Percentiles rank a stretch among this genome's conserved stretches.
phyloP scores from a whole-genome alignment of 2,113 vertebrate genomes.

The Peromyscus maniculatus region DNA sequence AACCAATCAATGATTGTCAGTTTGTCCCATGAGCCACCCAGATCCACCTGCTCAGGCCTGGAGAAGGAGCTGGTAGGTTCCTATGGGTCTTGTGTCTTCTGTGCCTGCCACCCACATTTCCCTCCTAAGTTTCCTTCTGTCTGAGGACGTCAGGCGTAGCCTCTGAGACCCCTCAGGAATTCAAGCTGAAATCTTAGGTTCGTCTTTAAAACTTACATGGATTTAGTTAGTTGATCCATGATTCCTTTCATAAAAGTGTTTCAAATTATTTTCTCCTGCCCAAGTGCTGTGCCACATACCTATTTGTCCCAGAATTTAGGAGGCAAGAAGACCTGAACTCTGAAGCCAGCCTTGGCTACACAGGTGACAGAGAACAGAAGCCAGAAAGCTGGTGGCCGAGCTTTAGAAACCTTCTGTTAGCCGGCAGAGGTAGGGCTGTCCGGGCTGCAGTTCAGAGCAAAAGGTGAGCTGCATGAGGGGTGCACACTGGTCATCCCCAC shows the following conservation, averaged over 20 bases:
- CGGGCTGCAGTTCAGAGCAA: neutral
- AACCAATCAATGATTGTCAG: neutral
- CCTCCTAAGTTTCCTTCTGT: neutral
- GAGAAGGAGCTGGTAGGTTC: neutral
- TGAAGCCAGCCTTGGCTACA: neutral
- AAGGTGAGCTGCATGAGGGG: neutral
- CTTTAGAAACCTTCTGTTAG: neutral
- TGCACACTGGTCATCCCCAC: neutral
- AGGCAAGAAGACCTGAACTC: neutral
- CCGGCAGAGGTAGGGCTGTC: neutral
- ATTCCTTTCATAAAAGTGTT: conserved; percentile 16
- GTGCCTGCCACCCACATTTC: neutral
- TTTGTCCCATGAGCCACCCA: neutral
- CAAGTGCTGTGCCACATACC: too few species aligned
- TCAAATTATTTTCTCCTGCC: neutral
- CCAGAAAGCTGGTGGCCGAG: neutral
- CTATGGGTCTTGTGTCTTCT: neutral
- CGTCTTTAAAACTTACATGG: neutral
- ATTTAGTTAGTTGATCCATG: neutral
- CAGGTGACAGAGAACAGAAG: neutral
- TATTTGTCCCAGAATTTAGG: neutral
- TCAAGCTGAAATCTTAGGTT: neutral
- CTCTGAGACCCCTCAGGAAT: neutral
- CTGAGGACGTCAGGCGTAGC: neutral
- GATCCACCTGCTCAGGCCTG: neutral